A percentile compares a stretch with the other conserved stretches of the same genome.
phyloP scores from a whole-genome alignment of 2,113 vertebrate genomes.

The Toxotes jaculatrix region DNA sequence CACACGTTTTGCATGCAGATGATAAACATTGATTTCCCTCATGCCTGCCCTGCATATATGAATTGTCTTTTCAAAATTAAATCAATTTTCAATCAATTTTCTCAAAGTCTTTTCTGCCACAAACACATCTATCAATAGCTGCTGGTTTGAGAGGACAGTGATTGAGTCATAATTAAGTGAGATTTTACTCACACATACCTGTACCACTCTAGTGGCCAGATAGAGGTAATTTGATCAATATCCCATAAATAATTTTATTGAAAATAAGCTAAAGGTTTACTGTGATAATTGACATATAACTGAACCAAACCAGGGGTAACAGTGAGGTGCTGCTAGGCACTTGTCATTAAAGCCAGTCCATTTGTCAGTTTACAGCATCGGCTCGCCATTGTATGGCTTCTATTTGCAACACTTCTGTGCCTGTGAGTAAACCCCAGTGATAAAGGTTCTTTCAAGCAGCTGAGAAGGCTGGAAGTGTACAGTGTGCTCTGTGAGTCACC shows the following conservation, averaged over 20 bases:
- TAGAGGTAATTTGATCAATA: slow-evolving; percentile 1
- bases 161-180: slow-evolving; percentile 44
- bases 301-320: not conserved
- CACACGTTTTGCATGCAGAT: slow-evolving; percentile 42
- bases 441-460: slow-evolving; percentile 50
- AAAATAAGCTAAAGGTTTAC: not conserved
- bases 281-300: not conserved
- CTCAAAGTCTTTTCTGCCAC: slow-evolving; percentile 24
- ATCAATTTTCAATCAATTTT: slow-evolving; percentile 73
- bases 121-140: slow-evolving; percentile 54
- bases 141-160: slow-evolving; percentile 16
- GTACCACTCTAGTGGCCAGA: not conserved
- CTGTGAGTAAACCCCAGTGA: slow-evolving; percentile 41
- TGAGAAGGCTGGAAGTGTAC: slow-evolving; percentile 53
- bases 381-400: not conserved
- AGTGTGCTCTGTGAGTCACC: slow-evolving; percentile 18
- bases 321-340: not conserved
- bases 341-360: slow-evolving; percentile 1
- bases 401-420: not conserved
- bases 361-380: not conserved
- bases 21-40: slow-evolving; percentile 63
- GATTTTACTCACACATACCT: slow-evolving; percentile 42
- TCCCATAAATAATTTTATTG: not conserved
- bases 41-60: slow-evolving; percentile 57
- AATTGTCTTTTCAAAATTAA: slow-evolving; percentile 71